Evolutionary conservation across 2,888 invertebrate species (phyloP), one percentile per base, ranked within the genome.

Genomic region (Imbricaverruca yamaguchii): DNA sequence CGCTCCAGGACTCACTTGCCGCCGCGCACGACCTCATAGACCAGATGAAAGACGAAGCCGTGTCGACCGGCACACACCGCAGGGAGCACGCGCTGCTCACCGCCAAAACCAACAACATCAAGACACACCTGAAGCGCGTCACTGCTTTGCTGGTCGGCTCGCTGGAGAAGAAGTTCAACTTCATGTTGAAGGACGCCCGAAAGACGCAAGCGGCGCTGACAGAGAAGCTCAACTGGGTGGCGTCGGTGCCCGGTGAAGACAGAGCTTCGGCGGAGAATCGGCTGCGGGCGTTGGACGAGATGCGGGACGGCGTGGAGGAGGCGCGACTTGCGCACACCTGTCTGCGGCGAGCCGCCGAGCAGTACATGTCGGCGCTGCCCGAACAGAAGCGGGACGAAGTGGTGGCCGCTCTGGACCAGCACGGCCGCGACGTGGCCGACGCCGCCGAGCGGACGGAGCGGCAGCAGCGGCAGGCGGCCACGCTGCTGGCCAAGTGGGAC

Each of bases 361-460:
- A 55, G 21, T 74, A 74, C 74, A 12, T 74, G 74, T 10, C 74
- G 21, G 74, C 74, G 74, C 74, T 74, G 9, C 74, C 74, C 21
- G 74, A 74, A 55, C 53, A 74, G 74, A 18, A n/a, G 74, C 74
- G 74, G 53, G 53, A 53, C 21, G 74, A 53, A 9, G 53, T 74
- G 53, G 21, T 55, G 1, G 74, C 74, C 10, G 74, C 74, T 9
- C 53, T 74, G 18, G 2, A 74, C 53, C 55, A 53, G 21, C 18
- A 55, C 55, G 18, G 11, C 2, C 9, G 53, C 15, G 53, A 74
- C 10, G 9, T 74, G 10, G 21, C 53, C 53, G 55, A 53, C 10
- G 13, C 23, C 39, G 74, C 74, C 74, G 21, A 53, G 53, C 53
- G 74, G 21, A 21, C 8, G 55, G 53, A 23, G 13, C 23, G 55